phyloP scores from a whole-genome alignment of 1,140 invertebrate species.

The Cataglyphis hispanica region DNA sequence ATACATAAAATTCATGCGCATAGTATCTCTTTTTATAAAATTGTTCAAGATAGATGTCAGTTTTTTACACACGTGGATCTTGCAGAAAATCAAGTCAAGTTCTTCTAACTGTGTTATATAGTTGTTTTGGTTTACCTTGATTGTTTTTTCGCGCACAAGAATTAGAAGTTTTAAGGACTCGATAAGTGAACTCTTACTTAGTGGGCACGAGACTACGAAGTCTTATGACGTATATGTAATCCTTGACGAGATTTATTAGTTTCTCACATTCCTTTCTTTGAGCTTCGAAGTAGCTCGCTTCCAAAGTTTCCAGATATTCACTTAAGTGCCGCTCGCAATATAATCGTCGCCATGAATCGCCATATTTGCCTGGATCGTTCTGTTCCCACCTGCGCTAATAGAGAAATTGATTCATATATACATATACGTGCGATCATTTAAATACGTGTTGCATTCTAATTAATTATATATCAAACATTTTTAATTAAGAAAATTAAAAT shows the following conservation, averaged over 20 bases:
- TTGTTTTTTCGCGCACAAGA: not conserved
- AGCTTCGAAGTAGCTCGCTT: constrained; percentile 75
- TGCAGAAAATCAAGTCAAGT: not conserved
- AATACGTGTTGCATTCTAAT: not conserved
- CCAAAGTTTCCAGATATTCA: constrained; percentile 82
- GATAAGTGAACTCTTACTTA: constrained; percentile 72
- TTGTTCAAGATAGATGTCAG: not conserved
- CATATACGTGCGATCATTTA: not conserved
- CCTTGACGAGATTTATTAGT: constrained; percentile 72
- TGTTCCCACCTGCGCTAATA: constrained; percentile 77
- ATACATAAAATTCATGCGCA: too few relatives aligned
- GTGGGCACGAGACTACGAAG: constrained; percentile 78
- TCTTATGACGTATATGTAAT: constrained; percentile 76
- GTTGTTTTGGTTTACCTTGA: not conserved
- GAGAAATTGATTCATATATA: not conserved
- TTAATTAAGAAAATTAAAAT: not conserved
- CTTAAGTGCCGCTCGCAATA: constrained; percentile 83
- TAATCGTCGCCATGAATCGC: constrained; percentile 81
- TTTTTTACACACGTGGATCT: not conserved
- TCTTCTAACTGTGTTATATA: not conserved
- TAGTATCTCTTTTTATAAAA: too few relatives aligned
- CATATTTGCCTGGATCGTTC: constrained; percentile 79
- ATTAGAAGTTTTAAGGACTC: not conserved
- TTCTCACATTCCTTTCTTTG: constrained; percentile 74
- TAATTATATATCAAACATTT: not conserved